These are phyloP conservation scores for Colaptes auratus DNA, from an alignment of 2,113 vertebrate genomes.

Conservation along the genomic window DNA sequence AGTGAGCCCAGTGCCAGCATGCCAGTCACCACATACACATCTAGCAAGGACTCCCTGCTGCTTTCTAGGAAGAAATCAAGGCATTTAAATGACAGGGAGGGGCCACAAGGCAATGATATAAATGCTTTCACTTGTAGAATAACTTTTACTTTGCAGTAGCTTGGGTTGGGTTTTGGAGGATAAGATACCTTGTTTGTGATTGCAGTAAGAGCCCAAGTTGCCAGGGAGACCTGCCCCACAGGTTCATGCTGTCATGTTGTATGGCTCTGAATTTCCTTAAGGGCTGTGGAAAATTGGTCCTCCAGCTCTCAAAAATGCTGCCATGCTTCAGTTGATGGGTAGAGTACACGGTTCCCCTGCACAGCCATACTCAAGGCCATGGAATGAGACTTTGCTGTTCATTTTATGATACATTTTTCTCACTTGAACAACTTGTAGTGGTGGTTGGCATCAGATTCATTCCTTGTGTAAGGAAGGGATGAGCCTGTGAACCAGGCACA, in stretches of 20 bases:
- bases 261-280: not conserved
- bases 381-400: not conserved
- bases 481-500: not conserved
- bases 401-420: not conserved
- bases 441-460: fast-evolving
- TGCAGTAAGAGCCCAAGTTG: not conserved
- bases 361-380: fast-evolving
- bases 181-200: not conserved
- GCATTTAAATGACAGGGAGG: not conserved
- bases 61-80: not conserved
- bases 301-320: not conserved
- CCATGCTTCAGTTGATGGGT: not conserved
- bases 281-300: not conserved
- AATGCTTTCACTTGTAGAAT: not conserved
- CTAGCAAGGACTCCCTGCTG: not conserved
- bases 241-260: not conserved
- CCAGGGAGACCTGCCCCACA: not conserved
- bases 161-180: not conserved
- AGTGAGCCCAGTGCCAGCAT: not conserved
- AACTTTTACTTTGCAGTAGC: not conserved
- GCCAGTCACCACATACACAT: not conserved
- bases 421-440: not conserved
- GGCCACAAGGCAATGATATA: not conserved
- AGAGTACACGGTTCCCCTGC: not conserved
- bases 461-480: not conserved